A percentile compares a stretch with the other conserved stretches of the same genome.
These are phyloP conservation scores for Drosophila anceps DNA, from an alignment of 2,888 invertebrate species.

Conservation along the genomic window DNA sequence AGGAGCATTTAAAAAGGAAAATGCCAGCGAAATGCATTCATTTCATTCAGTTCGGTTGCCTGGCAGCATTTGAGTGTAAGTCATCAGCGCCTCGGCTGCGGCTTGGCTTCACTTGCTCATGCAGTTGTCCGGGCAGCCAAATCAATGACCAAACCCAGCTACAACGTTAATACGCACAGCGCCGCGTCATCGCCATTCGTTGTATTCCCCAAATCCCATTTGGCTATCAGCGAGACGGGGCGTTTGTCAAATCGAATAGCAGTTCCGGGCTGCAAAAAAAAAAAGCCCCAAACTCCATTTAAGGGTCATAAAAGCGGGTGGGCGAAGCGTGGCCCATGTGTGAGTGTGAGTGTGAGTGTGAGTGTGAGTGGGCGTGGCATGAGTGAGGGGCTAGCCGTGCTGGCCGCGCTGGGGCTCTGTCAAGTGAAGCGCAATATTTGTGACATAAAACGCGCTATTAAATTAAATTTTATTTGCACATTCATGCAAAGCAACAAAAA, in stretches of 20 bases:
- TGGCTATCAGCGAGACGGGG: conserved; percentile 65
- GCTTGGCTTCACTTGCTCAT: conserved; percentile 11
- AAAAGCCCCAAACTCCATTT: conserved; percentile 34
- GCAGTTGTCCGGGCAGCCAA: conserved; percentile 25
- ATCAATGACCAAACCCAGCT: conserved; percentile 55
- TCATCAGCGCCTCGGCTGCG: conserved; percentile 3
- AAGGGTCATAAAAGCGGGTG: conserved; percentile 67
- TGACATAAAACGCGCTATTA: conserved; percentile 77
- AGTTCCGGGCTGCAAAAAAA: neutral
- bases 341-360: too few relatives aligned
- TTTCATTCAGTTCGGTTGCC: conserved; percentile 21
- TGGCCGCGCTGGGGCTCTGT: conserved; percentile 14
- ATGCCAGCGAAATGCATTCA: conserved; percentile 28
- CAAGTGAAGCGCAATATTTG: conserved; percentile 74
- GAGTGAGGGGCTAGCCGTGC: too few relatives aligned
- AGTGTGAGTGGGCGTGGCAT: conserved; percentile 7
- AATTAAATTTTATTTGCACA: conserved; percentile 82
- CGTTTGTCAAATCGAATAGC: conserved; percentile 46
- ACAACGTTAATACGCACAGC: conserved; percentile 26
- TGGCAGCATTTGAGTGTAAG: conserved; percentile 1
- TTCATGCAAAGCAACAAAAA: conserved; percentile 67
- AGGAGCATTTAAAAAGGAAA: conserved; percentile 32
- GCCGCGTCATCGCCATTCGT: conserved; percentile 15
- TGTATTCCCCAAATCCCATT: conserved; percentile 76
- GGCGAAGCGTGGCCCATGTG: conserved; percentile 21